These are phyloP conservation scores for Aphaenogaster ashmeadi DNA, from an alignment of 1,140 invertebrate species.

Conservation along the genomic window DNA sequence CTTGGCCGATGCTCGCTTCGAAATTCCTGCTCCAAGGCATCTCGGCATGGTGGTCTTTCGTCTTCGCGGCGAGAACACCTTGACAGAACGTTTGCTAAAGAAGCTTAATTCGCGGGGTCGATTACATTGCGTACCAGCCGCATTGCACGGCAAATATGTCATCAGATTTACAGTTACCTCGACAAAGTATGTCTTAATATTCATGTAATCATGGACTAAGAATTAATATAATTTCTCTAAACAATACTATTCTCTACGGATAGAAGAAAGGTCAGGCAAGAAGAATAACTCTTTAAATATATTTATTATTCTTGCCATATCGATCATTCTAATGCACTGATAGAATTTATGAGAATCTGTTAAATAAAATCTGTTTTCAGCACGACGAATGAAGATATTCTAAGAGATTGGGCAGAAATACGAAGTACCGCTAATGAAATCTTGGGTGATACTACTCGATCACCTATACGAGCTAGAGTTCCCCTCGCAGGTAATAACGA, in stretches of 20 bases:
- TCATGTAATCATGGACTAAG: not conserved
- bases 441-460: conserved; percentile 87
- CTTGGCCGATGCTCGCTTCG: conserved; percentile 94
- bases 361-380: conserved; percentile 73
- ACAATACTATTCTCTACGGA: not conserved
- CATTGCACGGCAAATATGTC: conserved; percentile 96
- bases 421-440: conserved; percentile 92
- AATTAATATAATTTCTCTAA: not conserved
- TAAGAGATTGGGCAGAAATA: conserved; percentile 97
- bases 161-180: conserved; percentile 97
- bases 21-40: conserved; percentile 95
- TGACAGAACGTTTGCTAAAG: conserved; percentile 95
- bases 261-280: not conserved
- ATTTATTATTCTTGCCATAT: not conserved
- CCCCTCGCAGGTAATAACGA: conserved; percentile 90
- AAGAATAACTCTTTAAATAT: not conserved
- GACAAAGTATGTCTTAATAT: conserved; percentile 86
- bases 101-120: conserved; percentile 94
- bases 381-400: conserved; percentile 96
- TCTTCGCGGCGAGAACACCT: conserved; percentile 93
- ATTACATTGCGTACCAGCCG: conserved; percentile 97
- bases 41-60: conserved; percentile 98
- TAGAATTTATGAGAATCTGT: not conserved
- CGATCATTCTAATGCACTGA: not conserved
- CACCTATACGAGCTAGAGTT: conserved; percentile 89